A percentile compares a stretch with the other conserved stretches of the same genome.
Conservation (phyloP, 2,888 invertebrate genomes). For the Synergus laeviventris region DNA sequence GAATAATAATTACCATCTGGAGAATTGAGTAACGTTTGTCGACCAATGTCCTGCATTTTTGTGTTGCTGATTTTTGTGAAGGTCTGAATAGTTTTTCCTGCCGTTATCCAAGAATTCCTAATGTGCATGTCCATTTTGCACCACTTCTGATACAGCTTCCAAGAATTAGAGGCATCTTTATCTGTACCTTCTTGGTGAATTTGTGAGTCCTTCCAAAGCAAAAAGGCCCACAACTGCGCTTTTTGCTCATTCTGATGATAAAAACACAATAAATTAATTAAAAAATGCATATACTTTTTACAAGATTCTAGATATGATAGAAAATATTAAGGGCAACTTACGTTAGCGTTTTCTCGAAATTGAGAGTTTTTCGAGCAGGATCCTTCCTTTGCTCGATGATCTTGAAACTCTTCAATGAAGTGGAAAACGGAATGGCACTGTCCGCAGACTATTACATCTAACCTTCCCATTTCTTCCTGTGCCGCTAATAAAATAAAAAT, state of each 20-base stretch:
- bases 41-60: conserved; percentile 80
- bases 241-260: conserved; percentile 83
- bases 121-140: conserved; percentile 86
- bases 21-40: conserved; percentile 58
- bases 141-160: conserved; percentile 91
- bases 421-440: conserved; percentile 88
- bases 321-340: conserved; percentile 72
- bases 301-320: not conserved
- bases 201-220: conserved; percentile 86
- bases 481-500: conserved; percentile 79
- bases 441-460: conserved; percentile 91
- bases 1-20: conserved; percentile 58
- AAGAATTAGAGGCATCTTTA: conserved; percentile 81
- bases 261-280: conserved; percentile 27
- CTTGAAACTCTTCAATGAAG: conserved; percentile 87
- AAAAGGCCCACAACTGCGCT: conserved; percentile 90
- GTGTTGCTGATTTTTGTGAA: conserved; percentile 83
- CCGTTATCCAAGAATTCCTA: conserved; percentile 87
- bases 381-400: conserved; percentile 81
- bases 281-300: not conserved
- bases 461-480: conserved; percentile 85
- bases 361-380: conserved; percentile 81
- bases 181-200: conserved; percentile 75
- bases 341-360: conserved; percentile 81
- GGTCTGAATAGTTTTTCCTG: conserved; percentile 86